Percentiles rank a stretch among this genome's conserved stretches.
Evolutionary conservation across 2,113 vertebrate genomes (phyloP).

Genomic region (Dicaeum eximium): DNA sequence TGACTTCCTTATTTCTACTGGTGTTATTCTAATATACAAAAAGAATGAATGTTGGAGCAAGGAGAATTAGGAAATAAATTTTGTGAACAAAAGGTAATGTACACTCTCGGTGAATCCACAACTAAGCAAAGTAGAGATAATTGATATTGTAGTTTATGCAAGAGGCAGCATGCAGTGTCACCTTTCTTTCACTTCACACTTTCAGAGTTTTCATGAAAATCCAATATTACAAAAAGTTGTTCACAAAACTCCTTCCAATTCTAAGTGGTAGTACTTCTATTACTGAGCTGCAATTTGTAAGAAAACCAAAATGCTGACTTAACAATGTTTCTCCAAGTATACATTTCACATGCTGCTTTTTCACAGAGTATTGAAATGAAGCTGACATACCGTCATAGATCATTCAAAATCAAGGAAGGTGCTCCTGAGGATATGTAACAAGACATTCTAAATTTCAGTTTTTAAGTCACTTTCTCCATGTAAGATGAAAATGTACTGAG

Average conservation of each 20-base stretch:
- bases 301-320: conserved; percentile 6
- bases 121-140: background rate
- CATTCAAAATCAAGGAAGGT: background rate
- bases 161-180: background rate
- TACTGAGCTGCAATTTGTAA: background rate
- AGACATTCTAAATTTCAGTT: background rate
- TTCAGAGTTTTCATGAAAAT: background rate
- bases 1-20: background rate
- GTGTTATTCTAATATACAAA: background rate
- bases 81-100: background rate
- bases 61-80: background rate
- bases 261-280: background rate
- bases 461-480: background rate
- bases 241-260: background rate
- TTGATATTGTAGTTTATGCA: background rate
- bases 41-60: background rate
- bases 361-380: background rate
- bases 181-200: background rate
- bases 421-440: background rate
- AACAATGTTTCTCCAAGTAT: background rate
- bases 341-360: background rate
- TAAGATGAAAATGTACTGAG: background rate
- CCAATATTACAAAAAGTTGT: background rate
- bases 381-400: background rate
- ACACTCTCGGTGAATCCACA: background rate